Base-by-base conservation (phyloP, 2,797 vertebrate species). In the Eulemur albifrons region DNA sequence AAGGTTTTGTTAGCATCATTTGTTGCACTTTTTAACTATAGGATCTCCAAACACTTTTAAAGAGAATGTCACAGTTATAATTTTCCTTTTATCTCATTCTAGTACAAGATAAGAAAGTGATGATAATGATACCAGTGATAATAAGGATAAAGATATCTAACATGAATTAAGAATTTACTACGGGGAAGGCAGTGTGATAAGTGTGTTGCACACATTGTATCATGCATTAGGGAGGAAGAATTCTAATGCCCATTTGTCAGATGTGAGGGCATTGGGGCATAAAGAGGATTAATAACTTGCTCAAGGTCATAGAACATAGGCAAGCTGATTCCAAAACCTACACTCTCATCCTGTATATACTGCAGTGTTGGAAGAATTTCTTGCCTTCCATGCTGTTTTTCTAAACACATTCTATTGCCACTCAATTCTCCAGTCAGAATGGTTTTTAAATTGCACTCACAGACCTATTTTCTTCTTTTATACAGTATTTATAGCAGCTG, bases 381-480 rank as follows among this genome's bases (percentile, higher is more conserved):
- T 23, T 94, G 30, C 35, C 90, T 93, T 43, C 25, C 25, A 72
- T 70, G 45, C 32, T 52, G 38, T 89, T 95, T 96, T 95, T 89
- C 91, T 95, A 96, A 93, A 92, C 79, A 72, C 75, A 94, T 65
- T 77, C 87, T 83, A 69, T 83, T 90, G 88, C 70, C 48, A 83
- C 35, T 96, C 86, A 94, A 89, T 96, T 96, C 79, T 91, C 67
- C 52, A 75, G 85, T 81, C 65, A 96, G 59, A 94, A 92, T 93
- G 57, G 40, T 35, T 96, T 95, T 96, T 87, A 89, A 95, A 95
- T 94, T 87, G 83, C 8, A 94, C 59, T 73, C 80, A 73, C 43
- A 92, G 70, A 80, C 27, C 82, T 94, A 89, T 97, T 97, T 97
- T 97, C 73, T 90, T 70, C 54, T 94, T 88, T 90, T 93, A 72